Evolutionary conservation across 2,113 vertebrate genomes (phyloP).

Genomic region (Stictonetta naevosa): DNA sequence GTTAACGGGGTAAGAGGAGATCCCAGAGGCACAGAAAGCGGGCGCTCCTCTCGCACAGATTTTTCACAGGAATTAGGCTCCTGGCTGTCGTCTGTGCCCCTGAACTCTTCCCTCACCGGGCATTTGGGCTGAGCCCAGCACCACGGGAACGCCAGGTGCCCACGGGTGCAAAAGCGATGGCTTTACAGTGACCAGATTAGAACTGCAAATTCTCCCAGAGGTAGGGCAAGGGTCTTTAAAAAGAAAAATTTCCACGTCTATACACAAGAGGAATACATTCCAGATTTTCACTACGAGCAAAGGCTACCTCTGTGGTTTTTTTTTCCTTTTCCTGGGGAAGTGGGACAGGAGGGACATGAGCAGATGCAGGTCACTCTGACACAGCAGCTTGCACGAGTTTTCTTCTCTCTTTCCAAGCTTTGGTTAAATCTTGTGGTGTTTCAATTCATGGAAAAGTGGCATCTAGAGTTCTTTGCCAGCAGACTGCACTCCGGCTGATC

Average conservation of each 20-base stretch:
- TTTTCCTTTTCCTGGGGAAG: not conserved
- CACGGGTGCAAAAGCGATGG: not conserved
- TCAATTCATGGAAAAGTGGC: not conserved
- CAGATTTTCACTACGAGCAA: not conserved
- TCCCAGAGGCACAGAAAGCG: not conserved
- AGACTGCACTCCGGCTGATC: slow-evolving; percentile 2
- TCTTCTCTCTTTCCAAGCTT: not conserved
- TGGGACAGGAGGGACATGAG: not conserved
- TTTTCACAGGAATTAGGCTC: not conserved
- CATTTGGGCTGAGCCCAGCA: not conserved
- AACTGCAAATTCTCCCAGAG: slow-evolving; percentile 12
- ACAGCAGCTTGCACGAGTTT: not conserved
- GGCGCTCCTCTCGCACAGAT: not conserved
- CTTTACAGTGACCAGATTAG: slow-evolving; percentile 35
- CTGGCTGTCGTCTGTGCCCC: not conserved
- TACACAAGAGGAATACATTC: not conserved
- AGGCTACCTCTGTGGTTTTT: not conserved
- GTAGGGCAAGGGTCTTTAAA: not conserved
- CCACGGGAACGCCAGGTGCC: not conserved
- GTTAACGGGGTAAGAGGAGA: not conserved
- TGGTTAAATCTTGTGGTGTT: not conserved
- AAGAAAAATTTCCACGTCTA: not conserved
- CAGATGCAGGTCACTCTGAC: not conserved
- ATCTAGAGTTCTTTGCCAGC: not conserved
- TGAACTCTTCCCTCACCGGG: not conserved